Evolutionary conservation across 2,113 vertebrate species (phyloP), one percentile per base, ranked within the genome.

Genomic region (Myrmecobius fasciatus): DNA sequence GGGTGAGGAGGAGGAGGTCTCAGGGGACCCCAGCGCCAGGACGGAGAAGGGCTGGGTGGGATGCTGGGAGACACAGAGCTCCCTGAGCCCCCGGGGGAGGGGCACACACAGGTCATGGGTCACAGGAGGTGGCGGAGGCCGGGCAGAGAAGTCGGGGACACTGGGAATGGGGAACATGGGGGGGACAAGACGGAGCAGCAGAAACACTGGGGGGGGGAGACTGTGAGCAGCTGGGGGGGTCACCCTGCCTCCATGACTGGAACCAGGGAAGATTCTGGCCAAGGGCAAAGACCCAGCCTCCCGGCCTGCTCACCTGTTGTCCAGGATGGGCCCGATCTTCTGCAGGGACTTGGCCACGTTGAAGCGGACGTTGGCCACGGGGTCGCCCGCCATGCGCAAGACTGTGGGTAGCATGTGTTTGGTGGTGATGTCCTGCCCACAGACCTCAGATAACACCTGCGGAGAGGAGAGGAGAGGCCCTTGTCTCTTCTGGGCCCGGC

Each of bases 311-410:
- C 95, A 98, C 98, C 97, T 98, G 96, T 97, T 98, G 92, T 98
- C 98, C 92, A 98, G 94, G 89, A 98, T 98, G 94, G 98, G 98
- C 83, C 98, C 98, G 43, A 98, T 98, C 95, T 98, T 98, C 97
- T 98, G 98, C 28, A 98, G 96, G 8, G 98, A 98, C 95, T 98
- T 98, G 94, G 98, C 98, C 75, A 98, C 98, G 0, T 98, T 98
- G 96, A 98, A 98, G 91, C 98, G 98, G 52, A 98, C 98, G 0
- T 98, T 98, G 53, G 98, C 98, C 0, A 98, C 98, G 0, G 98
- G 97, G 53, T 98, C 98, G 3, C 97, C 98, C 0, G 98, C 98
- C 98, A 98, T 98, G 2, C 98, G 98, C 94, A 98, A 95, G 5
- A 98, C 98, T 0, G 98, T 98, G 92, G 98, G 98, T 51, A 98